Conservation (phyloP, 2,113 vertebrate genomes). For the Cinclus mexicanus region DNA sequence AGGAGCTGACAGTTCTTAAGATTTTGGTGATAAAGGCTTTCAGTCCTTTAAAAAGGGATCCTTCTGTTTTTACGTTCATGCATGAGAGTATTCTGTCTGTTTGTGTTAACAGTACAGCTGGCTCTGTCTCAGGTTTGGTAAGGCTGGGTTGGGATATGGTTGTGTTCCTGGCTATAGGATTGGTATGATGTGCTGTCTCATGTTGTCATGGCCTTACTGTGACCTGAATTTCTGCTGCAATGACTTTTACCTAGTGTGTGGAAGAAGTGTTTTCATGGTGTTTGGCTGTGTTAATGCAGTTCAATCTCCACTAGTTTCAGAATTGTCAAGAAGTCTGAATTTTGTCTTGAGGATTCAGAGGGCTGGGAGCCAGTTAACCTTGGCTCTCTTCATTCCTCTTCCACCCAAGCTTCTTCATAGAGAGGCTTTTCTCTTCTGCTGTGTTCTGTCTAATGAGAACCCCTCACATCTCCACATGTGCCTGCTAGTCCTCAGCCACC, state of each 20-base stretch:
- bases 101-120: background rate
- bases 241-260: background rate
- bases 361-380: background rate
- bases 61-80: background rate
- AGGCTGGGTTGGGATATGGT: background rate
- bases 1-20: background rate
- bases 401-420: background rate
- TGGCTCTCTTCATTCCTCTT: background rate
- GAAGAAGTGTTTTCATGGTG: background rate
- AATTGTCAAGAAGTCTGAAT: background rate
- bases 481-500: background rate
- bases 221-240: background rate
- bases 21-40: background rate
- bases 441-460: background rate
- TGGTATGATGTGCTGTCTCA: background rate
- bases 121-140: background rate
- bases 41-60: background rate
- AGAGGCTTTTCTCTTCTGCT: background rate
- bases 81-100: background rate
- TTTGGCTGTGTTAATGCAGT: background rate
- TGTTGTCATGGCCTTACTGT: background rate
- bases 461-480: background rate
- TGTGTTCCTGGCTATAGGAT: background rate
- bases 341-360: background rate
- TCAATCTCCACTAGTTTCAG: no score